Evolutionary conservation across 1,140 invertebrate species (phyloP), one percentile per base, ranked within the genome.

Genomic region (Anastrepha obliqua): DNA sequence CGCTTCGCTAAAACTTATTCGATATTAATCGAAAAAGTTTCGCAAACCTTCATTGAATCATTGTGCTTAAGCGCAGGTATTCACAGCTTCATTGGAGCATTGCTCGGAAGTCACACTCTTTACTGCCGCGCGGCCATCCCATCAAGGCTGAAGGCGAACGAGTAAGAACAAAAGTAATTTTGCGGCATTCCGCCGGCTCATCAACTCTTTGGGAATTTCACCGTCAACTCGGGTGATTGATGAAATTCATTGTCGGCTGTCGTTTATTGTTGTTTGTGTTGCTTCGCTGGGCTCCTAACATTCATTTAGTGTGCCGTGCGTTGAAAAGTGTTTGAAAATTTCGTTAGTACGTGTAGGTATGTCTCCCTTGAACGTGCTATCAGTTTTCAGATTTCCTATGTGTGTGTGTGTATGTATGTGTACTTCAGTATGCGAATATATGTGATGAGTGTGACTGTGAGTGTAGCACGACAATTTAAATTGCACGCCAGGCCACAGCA

Each of bases 11-110:
- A 60, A 86, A 86, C 85, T 86, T 86, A 86, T 86, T 62, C 58
- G 85, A 86, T 60, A 86, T 86, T 86, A 86, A 86, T 86, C 51
- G 85, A 58, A 86, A 86, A 86, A 86, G 85, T 86, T 78, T 86
- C 62, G 51, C 85, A 60, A 86, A 86, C 74, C 74, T 86, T 60
- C 85, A 86, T 62, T 60, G 55, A 86, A 59, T 60, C 85, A 86
- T 60, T 60, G 85, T 39, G 74, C 20, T 81, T 81, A 81, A 81
- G 74, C 74, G 44, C 74, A 81, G 74, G 74, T 81, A 81, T 81
- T 51, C 74, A 81, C 74, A 81, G 74, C 47, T 86, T 39, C 29
- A 86, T 62, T 60, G n/a, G n/a, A 4, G 39, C 85, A 86, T 62
- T 42, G 58, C 42, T n/a, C 17, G 11, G 44, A 58, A 20, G 58